Evolutionary conservation across 2,113 vertebrate species (phyloP).

Genomic region (Sinocyclocheilus anophthalmus): DNA sequence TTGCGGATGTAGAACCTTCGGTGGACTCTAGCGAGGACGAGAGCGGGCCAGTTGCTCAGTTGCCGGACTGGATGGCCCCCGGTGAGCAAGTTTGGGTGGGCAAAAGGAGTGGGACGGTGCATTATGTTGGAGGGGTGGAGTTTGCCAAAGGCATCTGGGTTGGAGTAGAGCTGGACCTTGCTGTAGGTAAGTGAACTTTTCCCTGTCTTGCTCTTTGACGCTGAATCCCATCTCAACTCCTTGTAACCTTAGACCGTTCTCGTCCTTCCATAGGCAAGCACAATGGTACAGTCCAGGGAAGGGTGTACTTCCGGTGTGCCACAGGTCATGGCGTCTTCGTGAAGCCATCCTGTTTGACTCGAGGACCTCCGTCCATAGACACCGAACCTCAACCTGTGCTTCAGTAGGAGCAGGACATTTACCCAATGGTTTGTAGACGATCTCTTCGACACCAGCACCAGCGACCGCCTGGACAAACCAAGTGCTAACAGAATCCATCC

Average conservation of each 20-base stretch:
- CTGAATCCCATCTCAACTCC: background rate
- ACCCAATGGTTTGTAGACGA: background rate
- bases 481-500: slow-evolving; percentile 21
- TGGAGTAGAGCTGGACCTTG: slow-evolving; percentile 81
- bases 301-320: slow-evolving; percentile 82
- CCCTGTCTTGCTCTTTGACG: background rate
- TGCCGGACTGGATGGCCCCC: slow-evolving; percentile 77
- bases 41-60: slow-evolving; percentile 69
- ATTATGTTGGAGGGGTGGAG: slow-evolving; percentile 82
- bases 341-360: slow-evolving; percentile 79
- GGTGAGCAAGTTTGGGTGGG: slow-evolving; percentile 83
- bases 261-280: slow-evolving; percentile 80
- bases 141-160: slow-evolving; percentile 86
- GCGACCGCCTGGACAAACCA: background rate
- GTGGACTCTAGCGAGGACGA: slow-evolving; percentile 72
- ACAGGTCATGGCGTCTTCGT: slow-evolving; percentile 81
- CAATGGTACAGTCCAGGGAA: slow-evolving; percentile 82
- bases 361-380: slow-evolving; percentile 71
- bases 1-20: slow-evolving; percentile 56
- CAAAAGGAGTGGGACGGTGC: slow-evolving; percentile 76
- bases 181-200: slow-evolving; percentile 75
- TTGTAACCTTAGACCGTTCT: background rate
- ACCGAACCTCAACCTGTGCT: slow-evolving; percentile 63
- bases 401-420: slow-evolving; percentile 36
- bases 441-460: slow-evolving; percentile 23